Base-by-base conservation (phyloP, 2,797 vertebrate species). In the Eurystomus glaucurus region DNA sequence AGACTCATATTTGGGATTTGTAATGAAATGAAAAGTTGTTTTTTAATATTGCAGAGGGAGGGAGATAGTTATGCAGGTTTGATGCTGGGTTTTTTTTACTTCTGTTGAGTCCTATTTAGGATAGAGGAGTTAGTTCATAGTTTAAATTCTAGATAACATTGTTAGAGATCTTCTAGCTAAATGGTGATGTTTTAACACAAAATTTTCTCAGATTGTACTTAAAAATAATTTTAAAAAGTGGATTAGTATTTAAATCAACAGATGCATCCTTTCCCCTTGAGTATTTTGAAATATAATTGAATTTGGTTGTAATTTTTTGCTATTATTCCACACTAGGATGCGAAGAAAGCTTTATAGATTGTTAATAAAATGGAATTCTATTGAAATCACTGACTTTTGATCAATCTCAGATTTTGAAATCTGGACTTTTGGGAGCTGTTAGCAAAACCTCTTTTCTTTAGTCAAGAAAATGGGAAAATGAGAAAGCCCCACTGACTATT, bases 41-140 rank as follows among this genome's bases (percentile, higher is more conserved):
- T 35, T 82, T 70, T 43, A 57, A 26, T 70, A 35, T 46, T 70
- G 11, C 46, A 9, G 28, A 45, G 10, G 21, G 29, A 69, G 5
- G 10, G 14, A 88, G 8, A 43, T 25, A 54, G 5, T 4, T 35
- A 3, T n/a, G 22, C 14, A 82, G 31, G 14, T 51, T 86, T 66
- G 10, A 16, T 58, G 13, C 11, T 50, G 26, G 0, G 0, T 1
- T 7, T 41, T 41, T 62, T 52, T 21, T 2, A 9, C 19, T 69
- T 85, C 41, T 46, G 3, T 80, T 72, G 50, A 50, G 39, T 83
- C 13, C 14, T 71, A 4, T 62, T 82, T 69, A 80, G 17, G 29
- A 50, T 31, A 90, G n/a, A 66, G 5, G 8, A 55, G 3, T 26
- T 88, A 60, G 25, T 85, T 39, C 22, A 35, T 9, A 31, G 11